A percentile compares a stretch with the other conserved stretches of the same genome.
Conservation (phyloP, 2,888 invertebrate genomes). For the Eudemis profundana region DNA sequence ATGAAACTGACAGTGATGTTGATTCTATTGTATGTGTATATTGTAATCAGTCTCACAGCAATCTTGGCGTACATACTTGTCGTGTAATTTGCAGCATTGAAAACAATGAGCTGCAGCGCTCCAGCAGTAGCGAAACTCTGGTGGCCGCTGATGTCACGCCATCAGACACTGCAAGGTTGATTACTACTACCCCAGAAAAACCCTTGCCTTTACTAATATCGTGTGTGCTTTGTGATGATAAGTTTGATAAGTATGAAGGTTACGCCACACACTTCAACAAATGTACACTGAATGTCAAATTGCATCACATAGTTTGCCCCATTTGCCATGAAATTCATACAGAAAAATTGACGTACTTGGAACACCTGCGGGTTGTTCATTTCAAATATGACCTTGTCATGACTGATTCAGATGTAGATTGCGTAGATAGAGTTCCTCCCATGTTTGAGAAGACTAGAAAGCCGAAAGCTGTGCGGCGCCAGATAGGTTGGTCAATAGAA, state of each 20-base stretch:
- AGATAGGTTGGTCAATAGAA: constrained; percentile 82
- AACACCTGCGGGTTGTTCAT: constrained; percentile 71
- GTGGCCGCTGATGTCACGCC: constrained; percentile 70
- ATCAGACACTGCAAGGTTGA: constrained; percentile 47
- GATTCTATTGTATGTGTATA: constrained; percentile 79
- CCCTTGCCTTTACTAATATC: constrained; percentile 62
- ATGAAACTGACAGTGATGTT: constrained; percentile 80
- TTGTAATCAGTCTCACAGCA: constrained; percentile 74
- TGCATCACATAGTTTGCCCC: constrained; percentile 78
- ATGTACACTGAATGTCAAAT: constrained; percentile 79
- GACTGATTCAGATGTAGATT: constrained; percentile 65
- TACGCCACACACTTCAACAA: constrained; percentile 76
- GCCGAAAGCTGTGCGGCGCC: constrained; percentile 73
- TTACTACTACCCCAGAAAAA: constrained; percentile 41
- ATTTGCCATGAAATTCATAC: constrained; percentile 78
- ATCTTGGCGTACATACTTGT: constrained; percentile 72
- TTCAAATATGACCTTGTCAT: constrained; percentile 57
- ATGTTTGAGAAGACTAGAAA: constrained; percentile 71
- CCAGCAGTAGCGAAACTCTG: constrained; percentile 77
- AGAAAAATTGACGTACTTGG: constrained; percentile 69
- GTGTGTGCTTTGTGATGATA: constrained; percentile 77
- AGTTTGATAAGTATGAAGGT: constrained; percentile 71
- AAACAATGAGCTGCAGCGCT: constrained; percentile 68
- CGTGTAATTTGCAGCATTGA: constrained; percentile 77
- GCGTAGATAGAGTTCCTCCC: constrained; percentile 73